Conservation (phyloP, 2,797 vertebrate species). For the Crypturellus tataupa region DNA sequence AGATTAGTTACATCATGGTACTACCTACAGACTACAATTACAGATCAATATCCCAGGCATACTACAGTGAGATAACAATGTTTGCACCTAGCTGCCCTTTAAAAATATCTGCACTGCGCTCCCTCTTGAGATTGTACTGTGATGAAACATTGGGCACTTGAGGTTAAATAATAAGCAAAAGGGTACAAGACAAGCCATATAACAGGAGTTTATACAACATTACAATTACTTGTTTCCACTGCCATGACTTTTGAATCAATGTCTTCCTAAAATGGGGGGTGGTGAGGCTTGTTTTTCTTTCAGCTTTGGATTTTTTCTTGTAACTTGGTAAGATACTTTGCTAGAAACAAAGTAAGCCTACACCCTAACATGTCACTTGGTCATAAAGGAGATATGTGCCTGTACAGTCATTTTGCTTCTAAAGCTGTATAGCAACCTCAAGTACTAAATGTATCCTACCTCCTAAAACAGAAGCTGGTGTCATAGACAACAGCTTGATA, state of each 20-base stretch:
- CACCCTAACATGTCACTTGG: background rate
- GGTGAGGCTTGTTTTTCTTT: background rate
- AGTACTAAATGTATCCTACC: constrained; percentile 78
- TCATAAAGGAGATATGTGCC: background rate
- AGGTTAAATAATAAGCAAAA: background rate
- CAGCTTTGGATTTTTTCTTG: background rate
- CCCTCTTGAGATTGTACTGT: background rate
- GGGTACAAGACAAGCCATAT: background rate
- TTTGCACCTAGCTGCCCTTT: background rate
- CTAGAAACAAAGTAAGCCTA: background rate
- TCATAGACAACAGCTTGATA: constrained; percentile 88
- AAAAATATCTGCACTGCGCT: background rate
- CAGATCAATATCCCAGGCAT: background rate
- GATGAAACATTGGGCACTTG: background rate
- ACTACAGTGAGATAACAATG: background rate
- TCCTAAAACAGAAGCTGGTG: constrained; percentile 81
- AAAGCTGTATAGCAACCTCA: background rate
- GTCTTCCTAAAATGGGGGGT: background rate
- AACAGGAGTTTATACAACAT: background rate
- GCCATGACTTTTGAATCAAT: background rate
- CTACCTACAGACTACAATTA: background rate
- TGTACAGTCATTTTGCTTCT: background rate
- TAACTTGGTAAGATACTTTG: background rate
- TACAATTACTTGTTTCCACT: background rate
- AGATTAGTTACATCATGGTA: background rate